Evolutionary conservation across 2,888 invertebrate species (phyloP), one percentile per base, ranked within the genome.

Genomic region (Scaptomyza tumidula): DNA sequence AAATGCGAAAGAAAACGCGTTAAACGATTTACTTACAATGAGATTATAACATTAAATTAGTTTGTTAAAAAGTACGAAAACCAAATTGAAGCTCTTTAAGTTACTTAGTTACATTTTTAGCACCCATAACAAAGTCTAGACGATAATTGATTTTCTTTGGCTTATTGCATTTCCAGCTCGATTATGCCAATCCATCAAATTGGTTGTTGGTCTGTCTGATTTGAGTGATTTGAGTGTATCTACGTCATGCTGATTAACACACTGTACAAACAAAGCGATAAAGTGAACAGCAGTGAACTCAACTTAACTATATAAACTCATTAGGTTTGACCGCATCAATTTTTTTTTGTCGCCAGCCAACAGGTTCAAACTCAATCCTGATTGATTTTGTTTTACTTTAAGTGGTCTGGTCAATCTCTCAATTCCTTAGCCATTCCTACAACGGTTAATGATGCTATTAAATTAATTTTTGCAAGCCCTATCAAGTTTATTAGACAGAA

Each of bases 381-480:
- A 80, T 83, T 80, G 80, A 86, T 86, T 72, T 69, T 33, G 49
- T 43, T 61, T 54, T 39, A 46, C 45, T 56, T 80, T 46, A 31
- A 39, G 52, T 56, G 16, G 16, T 44, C 44, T 48, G 46, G 57
- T 71, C 59, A 61, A 67, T 75, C 72, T 37, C 59, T 53, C 55
- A 67, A 58, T 79, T 53, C 10, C 6, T 58, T 50, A 63, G 45
- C 39, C 29, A 33, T 16, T 48, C 13, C 11, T 11, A 7, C 11
- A 16, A 31, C 27, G 5, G n/a, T 1, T 4, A 13, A 35, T 35
- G 33, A 33, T 33, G 33, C 33, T 33, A 4, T 35, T 6, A n/a
- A 37, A 37, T 1, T 5, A 37, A 5, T 5, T 35, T 13, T 35
- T 35, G 35, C 35, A 27, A 33, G 6, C 3, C 45, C 45, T 24